Conservation (phyloP, 2,113 vertebrate genomes). For the Eptesicus fuscus region DNA sequence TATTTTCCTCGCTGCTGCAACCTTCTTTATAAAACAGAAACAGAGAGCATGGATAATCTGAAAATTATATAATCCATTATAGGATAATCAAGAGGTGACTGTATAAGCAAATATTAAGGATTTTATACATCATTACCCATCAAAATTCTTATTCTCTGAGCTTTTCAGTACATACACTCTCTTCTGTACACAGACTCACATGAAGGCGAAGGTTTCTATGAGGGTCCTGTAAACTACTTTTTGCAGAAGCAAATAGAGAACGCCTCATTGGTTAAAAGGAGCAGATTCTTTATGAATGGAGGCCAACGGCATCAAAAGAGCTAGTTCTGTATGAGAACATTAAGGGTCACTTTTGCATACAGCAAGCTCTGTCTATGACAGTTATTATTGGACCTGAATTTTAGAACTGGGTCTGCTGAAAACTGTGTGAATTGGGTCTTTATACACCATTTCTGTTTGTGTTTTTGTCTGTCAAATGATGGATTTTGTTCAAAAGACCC, state of each 20-base stretch:
- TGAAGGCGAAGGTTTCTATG: not conserved
- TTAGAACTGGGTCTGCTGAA: not conserved
- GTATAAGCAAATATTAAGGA: conserved; percentile 33
- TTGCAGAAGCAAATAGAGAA: not conserved
- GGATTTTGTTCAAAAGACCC: not conserved
- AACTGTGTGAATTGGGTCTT: not conserved
- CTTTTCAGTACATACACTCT: not conserved
- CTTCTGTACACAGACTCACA: not conserved
- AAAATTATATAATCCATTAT: conserved; percentile 51
- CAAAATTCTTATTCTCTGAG: conserved; percentile 7
- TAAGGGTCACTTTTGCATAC: not conserved
- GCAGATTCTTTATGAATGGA: not conserved
- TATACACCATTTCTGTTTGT: not conserved
- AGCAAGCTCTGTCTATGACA: not conserved
- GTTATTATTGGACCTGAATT: not conserved
- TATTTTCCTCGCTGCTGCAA: conserved; percentile 17
- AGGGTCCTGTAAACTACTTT: not conserved
- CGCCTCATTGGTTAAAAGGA: not conserved
- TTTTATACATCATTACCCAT: conserved; percentile 55
- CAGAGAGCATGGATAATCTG: conserved; percentile 39
- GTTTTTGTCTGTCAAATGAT: not conserved
- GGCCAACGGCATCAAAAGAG: not conserved
- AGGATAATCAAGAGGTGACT: conserved; percentile 40
- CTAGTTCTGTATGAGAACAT: not conserved
- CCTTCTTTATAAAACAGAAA: conserved; percentile 41